Evolutionary conservation across 2,888 invertebrate genomes (phyloP).

Genomic region (Leucoma salicis): DNA sequence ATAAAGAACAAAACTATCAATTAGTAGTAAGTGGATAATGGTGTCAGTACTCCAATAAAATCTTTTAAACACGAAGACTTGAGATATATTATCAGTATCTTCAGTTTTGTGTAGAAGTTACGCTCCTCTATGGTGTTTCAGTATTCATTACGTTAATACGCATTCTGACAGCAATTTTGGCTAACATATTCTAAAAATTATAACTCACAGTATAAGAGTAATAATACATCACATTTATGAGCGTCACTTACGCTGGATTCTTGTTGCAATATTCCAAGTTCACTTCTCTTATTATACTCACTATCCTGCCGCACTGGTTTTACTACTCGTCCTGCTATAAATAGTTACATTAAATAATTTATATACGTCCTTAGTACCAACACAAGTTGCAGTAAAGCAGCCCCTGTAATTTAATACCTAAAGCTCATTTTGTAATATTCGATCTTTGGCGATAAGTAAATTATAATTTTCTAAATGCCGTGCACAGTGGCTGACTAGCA

Average conservation of each 20-base stretch:
- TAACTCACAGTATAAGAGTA: no score
- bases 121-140: no score
- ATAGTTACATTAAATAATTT: conserved; percentile 47
- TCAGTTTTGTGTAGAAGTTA: no score
- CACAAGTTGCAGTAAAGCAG: conserved; percentile 25
- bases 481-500: conserved; percentile 67
- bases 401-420: conserved; percentile 7
- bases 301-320: conserved; percentile 72
- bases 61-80: conserved; percentile 5
- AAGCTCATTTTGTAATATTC: conserved; percentile 1
- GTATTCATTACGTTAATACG: no score
- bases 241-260: no score
- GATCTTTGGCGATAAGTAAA: background rate
- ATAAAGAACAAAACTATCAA: no score
- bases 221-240: no score
- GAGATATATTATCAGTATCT: no score
- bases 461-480: conserved; percentile 9
- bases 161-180: no score
- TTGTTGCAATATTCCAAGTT: conserved; percentile 56
- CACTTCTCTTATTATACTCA: conserved; percentile 57
- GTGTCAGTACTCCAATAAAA: background rate
- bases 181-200: no score
- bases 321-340: conserved; percentile 70
- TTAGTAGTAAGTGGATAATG: background rate
- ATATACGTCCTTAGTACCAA: conserved; percentile 32